Percentiles rank a stretch among this genome's conserved stretches.
These are phyloP conservation scores for Dicyrtoma fusca DNA, from an alignment of 2,888 invertebrate genomes.

Conservation along the genomic window DNA sequence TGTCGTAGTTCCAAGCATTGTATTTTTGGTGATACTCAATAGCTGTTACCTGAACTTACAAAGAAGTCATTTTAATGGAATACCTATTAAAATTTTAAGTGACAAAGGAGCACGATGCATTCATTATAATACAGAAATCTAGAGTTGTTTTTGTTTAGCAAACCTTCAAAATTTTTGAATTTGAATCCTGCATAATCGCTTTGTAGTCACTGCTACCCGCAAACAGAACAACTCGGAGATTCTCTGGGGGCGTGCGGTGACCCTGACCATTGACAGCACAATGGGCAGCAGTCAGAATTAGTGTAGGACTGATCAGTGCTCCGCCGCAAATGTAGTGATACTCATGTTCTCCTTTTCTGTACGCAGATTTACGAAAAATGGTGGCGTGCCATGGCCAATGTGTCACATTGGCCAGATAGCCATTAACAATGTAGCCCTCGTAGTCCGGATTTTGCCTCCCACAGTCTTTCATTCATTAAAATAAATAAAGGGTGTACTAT, in stretches of 20 bases:
- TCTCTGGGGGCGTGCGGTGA: background rate
- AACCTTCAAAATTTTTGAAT: too few species aligned
- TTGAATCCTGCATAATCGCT: background rate
- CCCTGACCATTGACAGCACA: background rate
- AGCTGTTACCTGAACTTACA: background rate
- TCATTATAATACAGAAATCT: background rate
- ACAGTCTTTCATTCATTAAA: constrained; percentile 7
- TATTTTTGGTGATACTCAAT: background rate
- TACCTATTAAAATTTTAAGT: background rate
- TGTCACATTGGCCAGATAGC: background rate
- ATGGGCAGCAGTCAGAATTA: constrained; percentile 1
- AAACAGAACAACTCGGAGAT: background rate
- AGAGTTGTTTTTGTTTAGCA: background rate
- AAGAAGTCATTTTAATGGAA: background rate
- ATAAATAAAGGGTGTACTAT: too few species aligned
- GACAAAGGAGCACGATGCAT: background rate
- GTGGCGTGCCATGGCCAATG: constrained; percentile 14
- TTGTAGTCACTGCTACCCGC: constrained; percentile 1
- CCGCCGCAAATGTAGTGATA: constrained; percentile 10
- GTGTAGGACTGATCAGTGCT: background rate
- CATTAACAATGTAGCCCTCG: background rate
- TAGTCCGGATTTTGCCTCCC: constrained; percentile 1
- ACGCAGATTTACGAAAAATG: background rate
- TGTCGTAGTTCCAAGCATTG: constrained; percentile 7
- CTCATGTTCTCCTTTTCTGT: background rate